phyloP scores from a whole-genome alignment of 2,113 vertebrate species.

The Eidolon helvum region DNA sequence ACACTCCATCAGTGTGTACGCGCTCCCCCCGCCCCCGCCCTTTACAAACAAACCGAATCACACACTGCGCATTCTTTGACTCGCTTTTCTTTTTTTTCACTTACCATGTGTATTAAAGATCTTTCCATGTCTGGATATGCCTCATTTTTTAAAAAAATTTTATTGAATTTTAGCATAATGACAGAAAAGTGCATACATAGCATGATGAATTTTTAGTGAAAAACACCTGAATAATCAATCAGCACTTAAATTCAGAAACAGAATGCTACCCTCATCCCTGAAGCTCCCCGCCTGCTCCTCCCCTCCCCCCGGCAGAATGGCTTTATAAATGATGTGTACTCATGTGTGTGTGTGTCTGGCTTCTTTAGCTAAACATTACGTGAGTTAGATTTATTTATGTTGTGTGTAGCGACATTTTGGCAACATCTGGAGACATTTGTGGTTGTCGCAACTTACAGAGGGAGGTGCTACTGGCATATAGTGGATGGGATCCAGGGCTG shows the following conservation, averaged over 20 bases:
- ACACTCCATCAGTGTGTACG: not conserved
- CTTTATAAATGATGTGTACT: not conserved
- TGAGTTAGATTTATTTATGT: not conserved
- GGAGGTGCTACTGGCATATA: not conserved
- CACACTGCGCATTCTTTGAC: fast-evolving
- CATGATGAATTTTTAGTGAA: not conserved
- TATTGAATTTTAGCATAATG: not conserved
- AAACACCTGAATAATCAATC: not conserved
- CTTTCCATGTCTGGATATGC: not conserved
- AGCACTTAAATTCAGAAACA: not conserved
- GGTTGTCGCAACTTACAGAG: not conserved
- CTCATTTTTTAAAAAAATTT: not conserved
- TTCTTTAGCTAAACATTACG: not conserved
- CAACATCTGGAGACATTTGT: not conserved
- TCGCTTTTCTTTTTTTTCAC: not conserved
- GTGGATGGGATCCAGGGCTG: not conserved
- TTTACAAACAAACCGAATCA: not conserved
- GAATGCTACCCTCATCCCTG: not conserved
- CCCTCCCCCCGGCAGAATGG: not conserved
- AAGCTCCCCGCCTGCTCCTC: not conserved
- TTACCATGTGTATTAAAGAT: not conserved
- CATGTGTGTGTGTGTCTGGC: not conserved
- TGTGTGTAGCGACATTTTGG: not conserved
- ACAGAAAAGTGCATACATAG: not conserved
- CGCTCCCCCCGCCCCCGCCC: too few species aligned